Evolutionary conservation across 2,797 vertebrate genomes (phyloP), one percentile per base, ranked within the genome.

Genomic region (Alexandromys oeconomus): DNA sequence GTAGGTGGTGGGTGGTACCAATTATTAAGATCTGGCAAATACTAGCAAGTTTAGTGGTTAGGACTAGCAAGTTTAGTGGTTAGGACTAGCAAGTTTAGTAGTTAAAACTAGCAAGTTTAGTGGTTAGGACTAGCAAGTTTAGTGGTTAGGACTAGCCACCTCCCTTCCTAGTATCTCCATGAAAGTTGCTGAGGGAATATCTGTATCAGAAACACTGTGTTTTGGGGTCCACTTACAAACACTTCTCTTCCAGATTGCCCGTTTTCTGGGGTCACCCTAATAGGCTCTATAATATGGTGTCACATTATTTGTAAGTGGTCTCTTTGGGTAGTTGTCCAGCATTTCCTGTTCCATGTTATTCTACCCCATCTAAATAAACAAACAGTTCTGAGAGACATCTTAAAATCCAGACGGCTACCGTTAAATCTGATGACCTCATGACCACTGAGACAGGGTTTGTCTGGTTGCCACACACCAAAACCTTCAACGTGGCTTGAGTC

Each of bases 181-280:
- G 74, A 87, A 92, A 90, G 81, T 1, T 21, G 34, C 11, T 61
- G 31, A 69, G 27, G 31, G 27, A 7, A 40, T 51, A 81, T 82
- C 17, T 67, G 0, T 54, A 2, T 92, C 57, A 79, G 61, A 87
- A 92, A 57, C 27, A 77, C 17, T 34, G 6, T 71, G 9, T 74
- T 78, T 74, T 80, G 80, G 51, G 73, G 21, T 92, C 46, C 27
- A 19, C 88, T 93, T 86, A 57, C 31, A 80, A 76, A 92, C 87
- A 84, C 79, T 77, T 94, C 91, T 89, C 40, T 65, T 69, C 87
- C 11, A 4, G 76, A 61, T 87, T 69, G 40, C 51, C 43, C 34
- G 37, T 85, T 77, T 89, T 94, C 71, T 9, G 51, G 87, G 92
- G 11, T 69, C 61, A 48, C 51, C 51, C 4, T 17, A 19, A 40